Percentiles rank a stretch among this genome's conserved stretches.
These are phyloP conservation scores for Indicator indicator DNA, from an alignment of 2,113 vertebrate genomes.

Conservation along the genomic window DNA sequence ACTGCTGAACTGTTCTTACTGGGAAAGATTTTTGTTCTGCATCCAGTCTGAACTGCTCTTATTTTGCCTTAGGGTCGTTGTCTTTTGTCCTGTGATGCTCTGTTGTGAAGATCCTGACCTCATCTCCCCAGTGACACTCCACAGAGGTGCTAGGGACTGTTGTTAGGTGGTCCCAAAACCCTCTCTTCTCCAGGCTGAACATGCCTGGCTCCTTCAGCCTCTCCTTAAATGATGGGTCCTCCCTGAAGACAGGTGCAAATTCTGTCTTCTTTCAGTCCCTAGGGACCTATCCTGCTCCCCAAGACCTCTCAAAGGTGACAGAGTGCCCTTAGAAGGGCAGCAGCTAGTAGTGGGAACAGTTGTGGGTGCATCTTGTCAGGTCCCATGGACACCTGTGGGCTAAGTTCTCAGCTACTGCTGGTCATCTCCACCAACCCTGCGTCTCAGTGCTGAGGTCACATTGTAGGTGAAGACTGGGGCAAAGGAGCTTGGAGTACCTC, in stretches of 20 bases:
- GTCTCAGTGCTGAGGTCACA: background rate
- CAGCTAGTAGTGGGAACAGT: background rate
- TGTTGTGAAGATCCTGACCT: background rate
- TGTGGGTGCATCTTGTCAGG: background rate
- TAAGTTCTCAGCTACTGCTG: background rate
- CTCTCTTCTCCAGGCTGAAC: background rate
- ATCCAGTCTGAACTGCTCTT: background rate
- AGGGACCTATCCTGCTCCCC: background rate
- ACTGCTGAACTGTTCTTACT: background rate
- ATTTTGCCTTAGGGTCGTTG: background rate
- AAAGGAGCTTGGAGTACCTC: background rate
- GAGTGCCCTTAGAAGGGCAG: background rate
- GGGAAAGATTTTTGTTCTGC: background rate
- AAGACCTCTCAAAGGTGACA: background rate
- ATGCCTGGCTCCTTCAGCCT: background rate
- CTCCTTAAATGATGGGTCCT: background rate
- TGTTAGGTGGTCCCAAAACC: background rate
- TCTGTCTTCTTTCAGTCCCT: background rate
- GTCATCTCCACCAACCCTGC: background rate
- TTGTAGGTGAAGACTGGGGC: background rate
- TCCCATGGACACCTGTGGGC: accelerated
- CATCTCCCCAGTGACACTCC: background rate
- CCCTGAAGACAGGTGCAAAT: background rate
- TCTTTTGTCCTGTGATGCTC: accelerated
- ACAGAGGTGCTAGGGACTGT: background rate